Conservation (phyloP, 1,140 invertebrate species). For the Archivesica marissinica region DNA sequence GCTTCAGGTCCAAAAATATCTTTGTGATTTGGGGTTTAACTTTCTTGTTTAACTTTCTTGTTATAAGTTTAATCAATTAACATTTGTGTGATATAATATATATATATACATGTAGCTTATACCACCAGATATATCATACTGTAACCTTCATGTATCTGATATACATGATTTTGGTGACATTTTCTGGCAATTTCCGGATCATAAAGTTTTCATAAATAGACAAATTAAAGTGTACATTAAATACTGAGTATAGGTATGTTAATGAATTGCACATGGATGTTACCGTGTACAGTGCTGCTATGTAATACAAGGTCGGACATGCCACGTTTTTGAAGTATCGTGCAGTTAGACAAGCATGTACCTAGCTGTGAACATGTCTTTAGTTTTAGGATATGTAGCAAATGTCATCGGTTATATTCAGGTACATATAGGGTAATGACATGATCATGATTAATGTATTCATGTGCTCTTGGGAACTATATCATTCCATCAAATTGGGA, state of each 20-base stretch:
- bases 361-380: conserved; percentile 24
- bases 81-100: too few species aligned
- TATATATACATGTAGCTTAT: too few species aligned
- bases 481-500: too few species aligned
- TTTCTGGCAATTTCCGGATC: conserved; percentile 13
- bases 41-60: too few species aligned
- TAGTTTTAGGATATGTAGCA: conserved; percentile 3
- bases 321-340: background rate
- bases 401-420: conserved; percentile 15
- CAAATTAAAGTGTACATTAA: too few species aligned
- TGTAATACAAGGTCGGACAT: conserved; percentile 1
- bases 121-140: too few species aligned
- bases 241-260: background rate
- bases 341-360: background rate
- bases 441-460: too few species aligned
- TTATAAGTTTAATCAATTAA: too few species aligned
- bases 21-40: too few species aligned
- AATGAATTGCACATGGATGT: conserved; percentile 6
- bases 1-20: too few species aligned
- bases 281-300: background rate
- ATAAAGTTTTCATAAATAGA: conserved; percentile 9
- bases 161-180: conserved; percentile 27
- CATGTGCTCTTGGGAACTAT: too few species aligned
- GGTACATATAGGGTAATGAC: conserved; percentile 10
- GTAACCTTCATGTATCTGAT: background rate